These are phyloP conservation scores for Drosophila basisetae DNA, from an alignment of 2,888 invertebrate genomes.

Conservation along the genomic window DNA sequence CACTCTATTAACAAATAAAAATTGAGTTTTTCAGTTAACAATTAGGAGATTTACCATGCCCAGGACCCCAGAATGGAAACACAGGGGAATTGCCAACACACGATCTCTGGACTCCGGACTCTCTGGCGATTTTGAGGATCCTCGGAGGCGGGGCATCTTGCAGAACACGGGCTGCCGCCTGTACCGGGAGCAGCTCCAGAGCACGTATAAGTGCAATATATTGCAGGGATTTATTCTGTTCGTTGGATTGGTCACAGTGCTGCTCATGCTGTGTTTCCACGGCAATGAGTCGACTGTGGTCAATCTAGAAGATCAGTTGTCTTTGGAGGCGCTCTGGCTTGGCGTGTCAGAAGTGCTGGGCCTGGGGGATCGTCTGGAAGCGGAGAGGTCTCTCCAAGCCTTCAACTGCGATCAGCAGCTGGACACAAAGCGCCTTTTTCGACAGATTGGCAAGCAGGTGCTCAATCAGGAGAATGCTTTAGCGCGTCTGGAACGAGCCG, in stretches of 20 bases:
- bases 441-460: slow-evolving; percentile 42
- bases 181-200: slow-evolving; percentile 36
- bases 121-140: slow-evolving; percentile 24
- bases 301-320: neutral
- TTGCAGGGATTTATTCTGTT: slow-evolving; percentile 40
- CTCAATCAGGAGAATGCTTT: slow-evolving; percentile 65
- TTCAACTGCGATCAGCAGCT: slow-evolving; percentile 36
- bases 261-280: slow-evolving; percentile 29
- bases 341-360: slow-evolving; percentile 19
- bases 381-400: too few relatives aligned
- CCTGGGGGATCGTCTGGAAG: neutral
- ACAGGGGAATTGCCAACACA: neutral
- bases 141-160: slow-evolving; percentile 37
- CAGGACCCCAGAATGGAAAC: neutral
- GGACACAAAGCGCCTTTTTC: slow-evolving; percentile 49
- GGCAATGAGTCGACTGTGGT: slow-evolving; percentile 6
- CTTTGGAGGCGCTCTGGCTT: slow-evolving; percentile 36
- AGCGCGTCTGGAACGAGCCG: slow-evolving; percentile 43
- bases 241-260: slow-evolving; percentile 10
- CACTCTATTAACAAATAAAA: slow-evolving; percentile 6
- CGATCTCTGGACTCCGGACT: slow-evolving; percentile 3
- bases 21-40: slow-evolving; percentile 2
- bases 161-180: slow-evolving; percentile 37
- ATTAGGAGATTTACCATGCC: neutral
- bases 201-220: slow-evolving; percentile 16